Evolutionary conservation across 2,113 vertebrate genomes (phyloP).

Genomic region (Varanus komodoensis): DNA sequence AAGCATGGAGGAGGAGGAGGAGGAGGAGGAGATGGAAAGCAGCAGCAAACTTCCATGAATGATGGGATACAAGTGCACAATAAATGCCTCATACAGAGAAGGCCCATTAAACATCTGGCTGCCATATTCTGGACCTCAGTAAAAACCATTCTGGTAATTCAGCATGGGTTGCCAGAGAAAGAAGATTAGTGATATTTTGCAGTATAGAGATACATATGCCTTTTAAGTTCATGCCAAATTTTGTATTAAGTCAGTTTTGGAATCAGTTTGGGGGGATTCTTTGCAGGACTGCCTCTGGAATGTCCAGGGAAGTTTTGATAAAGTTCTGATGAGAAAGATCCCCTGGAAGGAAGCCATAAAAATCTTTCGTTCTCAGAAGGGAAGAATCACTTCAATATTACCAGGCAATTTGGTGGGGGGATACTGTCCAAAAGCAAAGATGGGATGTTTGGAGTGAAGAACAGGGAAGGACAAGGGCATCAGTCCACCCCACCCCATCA

Average conservation of each 20-base stretch:
- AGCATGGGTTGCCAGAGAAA: background rate
- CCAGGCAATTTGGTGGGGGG: background rate
- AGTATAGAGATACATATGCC: background rate
- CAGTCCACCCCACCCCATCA: fast-evolving
- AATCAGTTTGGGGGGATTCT: background rate
- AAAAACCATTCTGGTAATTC: background rate
- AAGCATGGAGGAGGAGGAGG: no score
- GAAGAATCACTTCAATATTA: no score
- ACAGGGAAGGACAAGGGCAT: background rate
- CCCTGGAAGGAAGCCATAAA: background rate
- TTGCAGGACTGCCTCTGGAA: background rate
- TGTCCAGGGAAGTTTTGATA: background rate
- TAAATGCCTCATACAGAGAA: no score
- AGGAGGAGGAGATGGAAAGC: no score
- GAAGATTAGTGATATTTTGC: background rate
- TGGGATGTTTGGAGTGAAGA: background rate
- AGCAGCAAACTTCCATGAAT: no score
- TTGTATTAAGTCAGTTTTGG: background rate
- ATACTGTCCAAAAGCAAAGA: no score
- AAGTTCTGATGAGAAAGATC: background rate
- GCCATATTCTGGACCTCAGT: background rate
- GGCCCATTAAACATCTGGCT: background rate
- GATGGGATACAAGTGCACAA: no score
- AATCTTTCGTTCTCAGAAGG: background rate
- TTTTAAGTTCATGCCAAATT: background rate